A percentile compares a stretch with the other conserved stretches of the same genome.
phyloP scores from a whole-genome alignment of 2,113 vertebrate genomes.

The Pygathrix nemaeus region DNA sequence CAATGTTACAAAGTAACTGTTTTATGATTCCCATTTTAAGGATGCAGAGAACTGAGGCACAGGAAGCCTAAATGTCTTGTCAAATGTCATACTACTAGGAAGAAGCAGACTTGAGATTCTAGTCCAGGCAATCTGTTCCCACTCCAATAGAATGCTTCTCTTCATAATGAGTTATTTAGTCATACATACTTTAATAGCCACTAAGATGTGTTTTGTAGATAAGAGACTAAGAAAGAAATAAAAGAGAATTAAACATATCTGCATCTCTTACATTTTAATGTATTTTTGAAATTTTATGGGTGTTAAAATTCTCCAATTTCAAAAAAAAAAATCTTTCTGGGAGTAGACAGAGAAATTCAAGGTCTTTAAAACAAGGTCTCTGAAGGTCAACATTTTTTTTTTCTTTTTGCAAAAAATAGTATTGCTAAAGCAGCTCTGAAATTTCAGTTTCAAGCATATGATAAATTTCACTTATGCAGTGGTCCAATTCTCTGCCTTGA shows the following conservation, averaged over 20 bases:
- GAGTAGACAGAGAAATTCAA: not conserved
- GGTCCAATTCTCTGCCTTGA: not conserved
- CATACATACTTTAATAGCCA: not conserved
- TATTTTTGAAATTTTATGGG: not conserved
- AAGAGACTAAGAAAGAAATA: not conserved
- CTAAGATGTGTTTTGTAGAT: not conserved
- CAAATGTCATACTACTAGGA: not conserved
- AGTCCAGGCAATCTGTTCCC: not conserved
- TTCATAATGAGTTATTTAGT: not conserved
- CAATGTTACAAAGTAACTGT: not conserved
- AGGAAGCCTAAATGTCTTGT: not conserved
- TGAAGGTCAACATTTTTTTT: conserved; percentile 45
- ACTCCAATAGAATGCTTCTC: not conserved
- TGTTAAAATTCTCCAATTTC: conserved; percentile 1
- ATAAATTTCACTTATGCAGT: not conserved
- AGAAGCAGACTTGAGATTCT: not conserved
- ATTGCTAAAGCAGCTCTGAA: conserved; percentile 26
- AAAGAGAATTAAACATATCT: not conserved
- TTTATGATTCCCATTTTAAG: not conserved
- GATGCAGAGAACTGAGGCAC: not conserved
- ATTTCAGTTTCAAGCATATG: not conserved
- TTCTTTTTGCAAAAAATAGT: conserved; percentile 59
- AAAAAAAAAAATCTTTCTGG: not conserved
- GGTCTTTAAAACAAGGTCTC: not conserved
- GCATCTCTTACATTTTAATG: not conserved